A percentile compares a stretch with the other conserved stretches of the same genome.
phyloP scores from a whole-genome alignment of 2,888 invertebrate species.

The Melipona beecheii region DNA sequence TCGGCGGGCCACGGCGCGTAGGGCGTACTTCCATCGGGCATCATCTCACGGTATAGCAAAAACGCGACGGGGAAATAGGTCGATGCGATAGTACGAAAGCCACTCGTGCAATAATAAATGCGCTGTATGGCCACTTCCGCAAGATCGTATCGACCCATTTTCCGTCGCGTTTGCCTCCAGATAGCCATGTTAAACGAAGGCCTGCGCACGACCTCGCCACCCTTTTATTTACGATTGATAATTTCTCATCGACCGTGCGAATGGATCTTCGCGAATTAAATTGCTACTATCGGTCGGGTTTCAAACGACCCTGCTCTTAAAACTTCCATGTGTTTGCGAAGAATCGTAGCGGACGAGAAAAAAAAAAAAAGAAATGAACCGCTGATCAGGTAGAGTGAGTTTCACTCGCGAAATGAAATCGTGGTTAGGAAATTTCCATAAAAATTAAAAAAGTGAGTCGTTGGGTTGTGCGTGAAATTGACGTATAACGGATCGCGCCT shows the following conservation, averaged over 20 bases:
- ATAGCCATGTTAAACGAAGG: conserved; percentile 17
- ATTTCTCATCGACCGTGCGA: neutral
- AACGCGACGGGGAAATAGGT: conserved; percentile 36
- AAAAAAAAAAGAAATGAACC: neutral
- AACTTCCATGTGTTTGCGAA: neutral
- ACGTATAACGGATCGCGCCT: conserved; percentile 56
- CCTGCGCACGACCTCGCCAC: neutral
- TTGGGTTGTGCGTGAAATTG: conserved; percentile 61
- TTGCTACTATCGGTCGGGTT: neutral
- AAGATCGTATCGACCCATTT: conserved; percentile 55
- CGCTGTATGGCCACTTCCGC: conserved; percentile 23
- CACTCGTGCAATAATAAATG: conserved; percentile 50
- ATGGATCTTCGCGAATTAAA: neutral
- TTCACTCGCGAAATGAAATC: neutral
- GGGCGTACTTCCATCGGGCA: conserved; percentile 5
- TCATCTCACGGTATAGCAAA: conserved; percentile 12
- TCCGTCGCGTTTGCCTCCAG: conserved; percentile 24
- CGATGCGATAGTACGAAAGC: conserved; percentile 39
- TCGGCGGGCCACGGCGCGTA: neutral
- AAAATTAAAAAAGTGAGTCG: conserved; percentile 65
- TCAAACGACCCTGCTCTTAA: neutral
- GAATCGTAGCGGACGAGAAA: neutral
- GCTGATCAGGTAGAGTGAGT: neutral
- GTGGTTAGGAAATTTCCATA: conserved; percentile 62
- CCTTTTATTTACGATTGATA: neutral